Evolutionary conservation across 2,113 vertebrate genomes (phyloP), one percentile per base, ranked within the genome.

Genomic region (Rhizomys pruinosus): DNA sequence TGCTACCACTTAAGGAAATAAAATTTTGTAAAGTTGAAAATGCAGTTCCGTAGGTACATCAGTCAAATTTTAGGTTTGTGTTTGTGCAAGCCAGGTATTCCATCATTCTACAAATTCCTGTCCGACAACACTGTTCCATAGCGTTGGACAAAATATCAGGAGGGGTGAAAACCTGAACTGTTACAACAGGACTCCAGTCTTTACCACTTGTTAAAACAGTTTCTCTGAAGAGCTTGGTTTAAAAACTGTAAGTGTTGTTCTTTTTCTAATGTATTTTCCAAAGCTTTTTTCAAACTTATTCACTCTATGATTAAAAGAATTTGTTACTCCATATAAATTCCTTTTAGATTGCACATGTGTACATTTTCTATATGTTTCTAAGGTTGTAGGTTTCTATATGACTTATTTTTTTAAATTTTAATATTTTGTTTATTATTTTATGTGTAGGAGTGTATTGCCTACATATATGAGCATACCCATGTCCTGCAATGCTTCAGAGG

Each of bases 151-250:
- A 42, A 44, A 3, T 42, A 37, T 32, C 34, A 76, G 42, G 25
- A 94, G 15, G 12, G 44, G 12, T 72, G 29, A 59, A 71, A 34
- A 47, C 59, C 63, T 94, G 79, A 66, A 85, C 47, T 93, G 81
- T 85, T 87, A 19, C 1, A 19, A 42, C n/a, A 84, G 17, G 42
- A 34, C 63, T 93, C 80, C 25, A 73, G 84, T 94, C n/a, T 78
- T 95, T 94, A 92, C 29, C 13, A 81, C 68, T 19, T n/a, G 16
- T 47, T 89, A 68, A 88, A 94, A 79, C 13, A 59, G 63, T 80
- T 92, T 87, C 55, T 71, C 13, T 66, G 42, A 25, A 20, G 66
- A 68, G 32, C 66, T 34, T 52, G 42, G 68, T 63, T 34, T 39
- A 66, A 34, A 68, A 42, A 52, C 23, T 84, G 42, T n/a, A 19